A percentile compares a stretch with the other conserved stretches of the same genome.
These are phyloP conservation scores for Patella depressa DNA, from an alignment of 2,888 invertebrate species.

Conservation along the genomic window DNA sequence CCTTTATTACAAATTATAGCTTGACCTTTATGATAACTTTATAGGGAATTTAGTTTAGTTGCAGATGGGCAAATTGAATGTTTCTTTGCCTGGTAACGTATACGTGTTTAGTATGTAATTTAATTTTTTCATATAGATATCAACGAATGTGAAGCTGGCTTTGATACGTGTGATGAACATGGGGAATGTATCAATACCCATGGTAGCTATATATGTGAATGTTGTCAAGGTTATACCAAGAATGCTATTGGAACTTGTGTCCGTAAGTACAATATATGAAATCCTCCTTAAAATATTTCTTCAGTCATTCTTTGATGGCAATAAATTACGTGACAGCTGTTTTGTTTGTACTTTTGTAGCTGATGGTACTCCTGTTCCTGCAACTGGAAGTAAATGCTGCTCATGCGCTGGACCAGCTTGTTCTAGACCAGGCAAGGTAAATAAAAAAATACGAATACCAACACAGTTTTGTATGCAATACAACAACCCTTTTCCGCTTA, in stretches of 20 bases:
- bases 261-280: not conserved
- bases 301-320: too few relatives aligned
- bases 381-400: slow-evolving; percentile 21
- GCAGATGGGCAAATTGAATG: too few relatives aligned
- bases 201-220: slow-evolving; percentile 54
- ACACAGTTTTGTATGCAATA: too few relatives aligned
- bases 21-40: too few relatives aligned
- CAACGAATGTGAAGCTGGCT: slow-evolving; percentile 49
- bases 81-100: too few relatives aligned
- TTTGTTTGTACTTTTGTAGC: not conserved
- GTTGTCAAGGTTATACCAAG: slow-evolving; percentile 51
- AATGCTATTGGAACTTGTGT: slow-evolving; percentile 33
- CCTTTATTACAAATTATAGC: too few relatives aligned
- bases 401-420: slow-evolving; percentile 28
- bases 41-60: too few relatives aligned
- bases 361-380: not conserved
- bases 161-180: slow-evolving; percentile 45
- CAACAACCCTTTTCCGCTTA: too few relatives aligned
- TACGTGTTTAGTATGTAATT: too few relatives aligned
- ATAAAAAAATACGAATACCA: not conserved
- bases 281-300: too few relatives aligned
- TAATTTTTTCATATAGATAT: slow-evolving; percentile 52
- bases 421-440: slow-evolving; percentile 25
- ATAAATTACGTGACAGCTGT: not conserved
- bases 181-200: slow-evolving; percentile 54